phyloP scores from a whole-genome alignment of 2,888 invertebrate genomes.

The Prosapia bicincta region DNA sequence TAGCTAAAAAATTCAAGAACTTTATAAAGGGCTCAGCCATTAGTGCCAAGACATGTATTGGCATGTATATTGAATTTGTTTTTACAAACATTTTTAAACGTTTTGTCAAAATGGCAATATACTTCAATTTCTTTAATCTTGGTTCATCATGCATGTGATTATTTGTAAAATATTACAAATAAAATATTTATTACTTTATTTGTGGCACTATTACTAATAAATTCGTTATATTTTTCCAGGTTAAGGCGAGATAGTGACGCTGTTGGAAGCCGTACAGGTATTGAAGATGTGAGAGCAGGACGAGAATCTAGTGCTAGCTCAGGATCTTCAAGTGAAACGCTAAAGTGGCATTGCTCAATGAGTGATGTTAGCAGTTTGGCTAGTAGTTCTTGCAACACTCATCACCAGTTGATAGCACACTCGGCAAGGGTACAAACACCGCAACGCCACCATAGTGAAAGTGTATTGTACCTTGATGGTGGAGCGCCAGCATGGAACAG shows the following conservation, averaged over 20 bases:
- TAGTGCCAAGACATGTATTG: no score
- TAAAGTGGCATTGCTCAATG: conserved; percentile 75
- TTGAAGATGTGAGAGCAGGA: neutral
- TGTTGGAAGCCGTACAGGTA: conserved; percentile 33
- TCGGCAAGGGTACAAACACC: conserved; percentile 74
- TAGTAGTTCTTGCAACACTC: conserved; percentile 30
- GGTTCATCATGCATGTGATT: no score
- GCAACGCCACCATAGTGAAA: conserved; percentile 73
- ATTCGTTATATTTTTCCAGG: conserved; percentile 39
- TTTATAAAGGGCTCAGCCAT: no score
- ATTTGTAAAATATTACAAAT: no score
- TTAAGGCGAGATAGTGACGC: conserved; percentile 58
- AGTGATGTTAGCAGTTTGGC: conserved; percentile 60
- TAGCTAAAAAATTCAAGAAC: no score
- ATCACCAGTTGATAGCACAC: conserved; percentile 59
- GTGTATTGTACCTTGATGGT: conserved; percentile 64
- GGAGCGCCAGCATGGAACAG: conserved; percentile 41
- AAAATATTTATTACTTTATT: no score
- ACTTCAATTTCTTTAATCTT: no score
- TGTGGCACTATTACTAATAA: no score
- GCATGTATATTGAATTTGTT: no score
- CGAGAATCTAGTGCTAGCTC: conserved; percentile 40
- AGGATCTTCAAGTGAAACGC: conserved; percentile 64
- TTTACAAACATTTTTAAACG: no score
- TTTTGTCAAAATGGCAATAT: no score